These are phyloP conservation scores for Dicranocentrus wangi DNA, from an alignment of 2,888 invertebrate species.

Conservation along the genomic window DNA sequence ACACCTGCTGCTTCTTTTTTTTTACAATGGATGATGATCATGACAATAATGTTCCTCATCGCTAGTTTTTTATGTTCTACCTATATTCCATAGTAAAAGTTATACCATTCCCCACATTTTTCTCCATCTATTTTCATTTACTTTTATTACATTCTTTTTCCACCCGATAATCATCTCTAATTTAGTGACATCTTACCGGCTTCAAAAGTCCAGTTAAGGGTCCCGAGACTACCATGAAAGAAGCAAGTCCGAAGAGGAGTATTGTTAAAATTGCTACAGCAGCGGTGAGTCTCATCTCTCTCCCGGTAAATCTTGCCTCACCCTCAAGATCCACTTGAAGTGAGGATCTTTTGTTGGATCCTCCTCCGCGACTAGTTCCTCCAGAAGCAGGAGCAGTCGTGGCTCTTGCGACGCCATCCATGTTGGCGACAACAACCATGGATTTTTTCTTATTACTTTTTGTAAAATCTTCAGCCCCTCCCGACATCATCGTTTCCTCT, in stretches of 20 bases:
- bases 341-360: conserved; percentile 28
- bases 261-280: conserved; percentile 66
- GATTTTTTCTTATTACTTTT: conserved; percentile 36
- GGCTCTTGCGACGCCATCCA: conserved; percentile 29
- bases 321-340: conserved; percentile 32
- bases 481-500: conserved; percentile 41
- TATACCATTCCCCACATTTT: background rate
- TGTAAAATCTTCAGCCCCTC: conserved; percentile 25
- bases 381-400: background rate
- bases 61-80: no score
- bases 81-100: no score
- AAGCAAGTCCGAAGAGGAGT: conserved; percentile 64
- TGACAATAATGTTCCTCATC: no score
- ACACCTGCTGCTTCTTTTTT: background rate
- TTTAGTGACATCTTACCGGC: conserved; percentile 51
- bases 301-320: conserved; percentile 37
- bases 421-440: conserved; percentile 28
- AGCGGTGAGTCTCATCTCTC: conserved; percentile 61
- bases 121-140: background rate
- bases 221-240: conserved; percentile 65
- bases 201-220: conserved; percentile 65
- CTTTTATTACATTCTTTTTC: conserved; percentile 3
- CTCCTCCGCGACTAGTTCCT: conserved; percentile 1
- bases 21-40: no score
- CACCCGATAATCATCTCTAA: conserved; percentile 1